Evolutionary conservation across 2,888 invertebrate genomes (phyloP), one percentile per base, ranked within the genome.

Genomic region (Neoscelio sp.): DNA sequence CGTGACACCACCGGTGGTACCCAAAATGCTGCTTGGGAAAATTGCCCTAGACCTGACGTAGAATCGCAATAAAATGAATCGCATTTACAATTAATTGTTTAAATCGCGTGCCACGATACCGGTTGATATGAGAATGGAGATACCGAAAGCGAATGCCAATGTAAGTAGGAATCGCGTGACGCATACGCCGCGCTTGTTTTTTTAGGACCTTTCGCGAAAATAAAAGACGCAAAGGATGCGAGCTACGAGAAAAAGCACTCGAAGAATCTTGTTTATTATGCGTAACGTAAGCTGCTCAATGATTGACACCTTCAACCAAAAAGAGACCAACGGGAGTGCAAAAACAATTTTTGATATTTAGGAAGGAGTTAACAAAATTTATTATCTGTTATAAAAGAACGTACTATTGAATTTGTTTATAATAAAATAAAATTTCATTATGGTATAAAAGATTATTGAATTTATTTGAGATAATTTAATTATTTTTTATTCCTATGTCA

Each of bases 231-330:
- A 28, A 38, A 78, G 46, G 60, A 33, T 30, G 52, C 58, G 15
- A 48, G 48, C 60, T 78, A 82, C 81, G 80, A 78, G 82, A 82
- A 83, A 82, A 83, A 80, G 82, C 83, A 82, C 82, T 82, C 80
- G 79, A 79, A 50, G 74, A 82, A 80, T 80, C 82, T 81, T 50
- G 83, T 82, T 83, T 82, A 83, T 82, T 82, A 82, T 83, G 83
- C 83, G 78, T 74, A 76, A 77, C 77, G 75, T 82, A 83, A 82
- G 81, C 82, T 78, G 80, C 75, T 77, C 78, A 56, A 60, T 83
- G 83, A 83, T 82, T 82, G 83, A 82, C 83, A 80, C 83, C 58
- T 81, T 74, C 20, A 58, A 44, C 38, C 38, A 42, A 71, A 54
- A 62, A 79, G 70, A 35, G 28, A 35, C 33, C 58, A 58, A 33